Evolutionary conservation across 92 coral and sea anemone species (phyloP), one percentile per base, ranked within the genome.

Genomic region (Paragorgia papillata): DNA sequence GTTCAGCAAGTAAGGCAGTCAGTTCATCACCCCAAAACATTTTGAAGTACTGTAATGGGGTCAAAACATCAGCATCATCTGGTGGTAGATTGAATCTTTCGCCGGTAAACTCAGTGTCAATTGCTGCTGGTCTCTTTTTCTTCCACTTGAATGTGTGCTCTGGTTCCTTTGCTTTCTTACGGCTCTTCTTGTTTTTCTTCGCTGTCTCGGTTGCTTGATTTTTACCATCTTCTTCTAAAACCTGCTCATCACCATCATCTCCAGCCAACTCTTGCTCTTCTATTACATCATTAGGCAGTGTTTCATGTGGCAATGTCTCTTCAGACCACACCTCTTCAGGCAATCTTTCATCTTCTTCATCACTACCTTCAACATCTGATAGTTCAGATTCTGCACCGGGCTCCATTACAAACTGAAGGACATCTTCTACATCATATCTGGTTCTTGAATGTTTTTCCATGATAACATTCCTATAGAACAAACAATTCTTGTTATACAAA

Each of bases 1-100:
- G n/a, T n/a, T n/a, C n/a, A n/a, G n/a, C n/a, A n/a, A n/a, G n/a
- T n/a, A n/a, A n/a, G n/a, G n/a, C n/a, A n/a, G n/a, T n/a, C n/a
- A n/a, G n/a, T n/a, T n/a, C n/a, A n/a, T n/a, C n/a, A n/a, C n/a
- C n/a, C n/a, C n/a, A n/a, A n/a, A n/a, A 54, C 40, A 54, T 56
- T 31, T 56, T 57, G 67, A 35, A 62, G 57, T 68, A 69, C 77
- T 67, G 78, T n/a, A n/a, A n/a, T n/a, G n/a, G n/a, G n/a, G n/a
- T n/a, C n/a, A n/a, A n/a, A n/a, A n/a, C n/a, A n/a, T n/a, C n/a
- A n/a, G n/a, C n/a, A n/a, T n/a, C n/a, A n/a, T n/a, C n/a, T n/a
- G n/a, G n/a, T n/a, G n/a, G 69, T 21, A 57, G 50, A 80, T 43
- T 30, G 46, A 62, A 62, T 62, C 69, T 15, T 28, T 62, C 69